Evolutionary conservation across 2,888 invertebrate genomes (phyloP), one percentile per base, ranked within the genome.

Genomic region (Acanthococcus lagerstroemiae): DNA sequence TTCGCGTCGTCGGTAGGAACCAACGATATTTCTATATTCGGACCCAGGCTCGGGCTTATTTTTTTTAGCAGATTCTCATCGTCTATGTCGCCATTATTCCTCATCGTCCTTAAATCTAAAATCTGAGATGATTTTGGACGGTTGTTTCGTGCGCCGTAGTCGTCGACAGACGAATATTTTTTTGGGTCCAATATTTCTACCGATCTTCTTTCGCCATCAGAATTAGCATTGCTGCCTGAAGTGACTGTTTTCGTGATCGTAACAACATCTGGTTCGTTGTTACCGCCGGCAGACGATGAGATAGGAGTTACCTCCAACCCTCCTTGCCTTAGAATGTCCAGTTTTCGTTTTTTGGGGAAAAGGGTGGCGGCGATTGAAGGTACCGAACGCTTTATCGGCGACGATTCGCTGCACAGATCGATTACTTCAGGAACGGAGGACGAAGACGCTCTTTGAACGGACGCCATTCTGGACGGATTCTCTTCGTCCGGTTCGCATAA

Each of bases 231-330:
- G 25, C 21, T 12, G 55, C 37, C n/a, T 27, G 19, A 19, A 66
- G 45, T 24, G 26, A 60, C 54, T 46, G 56, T 19, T 19, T 25
- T 17, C 21, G 57, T 21, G 19, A 60, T 46, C 5, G 60, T 48
- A 12, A 26, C 48, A 3, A 50, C 37, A 9, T 26, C 30, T n/a
- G 22, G 17, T 15, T 37, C 54, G 17, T 50, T 46, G 9, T 30
- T 12, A 17, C 65, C 57, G 12, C 17, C 26, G 17, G 21, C 15
- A 24, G 46, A 54, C 12, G 66, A 58, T 26, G 78, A 74, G 0
- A 87, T 81, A 0, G 87, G 83, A 0, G 87, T 88, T 1, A 88
- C 87, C 73, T 88, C 87, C 3, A 88, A 76, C 0, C 88, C 88
- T 15, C 87, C 82, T 72, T 87, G 85, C 67, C 86, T 84, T 45